phyloP scores from a whole-genome alignment of 2,113 vertebrate genomes.

The Alexandromys fortis region DNA sequence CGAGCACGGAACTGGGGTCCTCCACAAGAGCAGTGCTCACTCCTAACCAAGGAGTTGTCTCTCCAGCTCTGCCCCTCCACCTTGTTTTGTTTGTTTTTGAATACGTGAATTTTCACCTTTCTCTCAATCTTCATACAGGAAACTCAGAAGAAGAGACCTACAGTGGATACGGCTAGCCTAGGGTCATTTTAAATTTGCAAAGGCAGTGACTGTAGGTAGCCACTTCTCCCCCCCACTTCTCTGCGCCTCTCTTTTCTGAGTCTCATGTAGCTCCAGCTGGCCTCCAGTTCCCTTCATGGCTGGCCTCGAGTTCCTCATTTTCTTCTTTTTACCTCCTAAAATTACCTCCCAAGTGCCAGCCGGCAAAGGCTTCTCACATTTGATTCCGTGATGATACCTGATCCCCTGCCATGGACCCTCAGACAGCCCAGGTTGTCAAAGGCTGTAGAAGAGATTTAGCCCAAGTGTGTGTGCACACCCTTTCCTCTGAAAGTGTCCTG shows the following conservation, averaged over 20 bases:
- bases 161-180: not conserved
- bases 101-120: not conserved
- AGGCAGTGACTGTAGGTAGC: not conserved
- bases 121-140: not conserved
- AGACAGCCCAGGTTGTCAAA: not conserved
- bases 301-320: not conserved
- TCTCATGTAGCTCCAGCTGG: not conserved
- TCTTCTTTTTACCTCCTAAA: not conserved
- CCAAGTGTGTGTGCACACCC: not conserved
- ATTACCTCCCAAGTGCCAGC: not conserved
- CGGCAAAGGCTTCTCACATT: not conserved
- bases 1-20: not conserved
- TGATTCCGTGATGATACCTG: not conserved
- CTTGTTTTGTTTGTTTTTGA: not conserved
- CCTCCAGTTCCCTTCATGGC: not conserved
- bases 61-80: not conserved
- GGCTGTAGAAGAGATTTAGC: not conserved
- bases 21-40: not conserved
- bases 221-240: not conserved
- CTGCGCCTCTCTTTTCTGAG: not conserved
- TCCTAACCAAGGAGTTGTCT: not conserved
- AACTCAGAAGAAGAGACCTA: not conserved
- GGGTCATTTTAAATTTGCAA: not conserved
- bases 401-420: not conserved
- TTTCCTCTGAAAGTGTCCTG: not conserved